Conservation (phyloP, 2,113 vertebrate species). For the Isurus oxyrinchus region DNA sequence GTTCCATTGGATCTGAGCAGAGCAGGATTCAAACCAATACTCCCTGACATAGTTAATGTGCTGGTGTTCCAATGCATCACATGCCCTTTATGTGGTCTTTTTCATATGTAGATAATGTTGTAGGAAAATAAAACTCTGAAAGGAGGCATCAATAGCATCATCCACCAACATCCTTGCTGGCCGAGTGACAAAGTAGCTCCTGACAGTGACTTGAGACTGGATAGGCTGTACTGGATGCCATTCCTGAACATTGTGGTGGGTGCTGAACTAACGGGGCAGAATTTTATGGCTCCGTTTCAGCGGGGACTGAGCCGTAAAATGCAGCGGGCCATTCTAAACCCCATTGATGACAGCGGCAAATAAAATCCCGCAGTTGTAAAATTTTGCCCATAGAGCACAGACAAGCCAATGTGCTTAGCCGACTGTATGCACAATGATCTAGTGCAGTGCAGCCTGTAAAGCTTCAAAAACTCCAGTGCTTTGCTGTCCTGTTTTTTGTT, state of each 20-base stretch:
- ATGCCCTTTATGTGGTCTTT: not conserved
- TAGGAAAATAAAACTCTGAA: not conserved
- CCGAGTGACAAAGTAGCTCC: not conserved
- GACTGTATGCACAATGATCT: too few species aligned
- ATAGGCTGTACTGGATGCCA: not conserved
- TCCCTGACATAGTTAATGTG: too few species aligned
- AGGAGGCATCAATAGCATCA: not conserved
- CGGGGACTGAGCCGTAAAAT: too few species aligned
- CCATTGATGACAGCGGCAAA: too few species aligned
- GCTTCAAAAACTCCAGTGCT: too few species aligned
- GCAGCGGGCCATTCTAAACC: too few species aligned
- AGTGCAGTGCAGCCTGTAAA: too few species aligned
- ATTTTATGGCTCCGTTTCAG: too few species aligned
- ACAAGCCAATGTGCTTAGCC: not conserved
- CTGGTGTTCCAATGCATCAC: not conserved
- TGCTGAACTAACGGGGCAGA: not conserved
- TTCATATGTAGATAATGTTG: not conserved
- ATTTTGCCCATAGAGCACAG: not conserved
- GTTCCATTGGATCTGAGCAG: not conserved
- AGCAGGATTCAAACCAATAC: not conserved
- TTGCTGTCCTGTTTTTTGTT: too few species aligned
- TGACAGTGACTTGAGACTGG: not conserved
- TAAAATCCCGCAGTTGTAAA: too few species aligned
- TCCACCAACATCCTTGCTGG: not conserved
- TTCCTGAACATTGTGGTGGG: not conserved